Evolutionary conservation across 92 coral and sea anemone genomes (phyloP), one percentile per base, ranked within the genome.

Genomic region (Virgularia gustaviana): DNA sequence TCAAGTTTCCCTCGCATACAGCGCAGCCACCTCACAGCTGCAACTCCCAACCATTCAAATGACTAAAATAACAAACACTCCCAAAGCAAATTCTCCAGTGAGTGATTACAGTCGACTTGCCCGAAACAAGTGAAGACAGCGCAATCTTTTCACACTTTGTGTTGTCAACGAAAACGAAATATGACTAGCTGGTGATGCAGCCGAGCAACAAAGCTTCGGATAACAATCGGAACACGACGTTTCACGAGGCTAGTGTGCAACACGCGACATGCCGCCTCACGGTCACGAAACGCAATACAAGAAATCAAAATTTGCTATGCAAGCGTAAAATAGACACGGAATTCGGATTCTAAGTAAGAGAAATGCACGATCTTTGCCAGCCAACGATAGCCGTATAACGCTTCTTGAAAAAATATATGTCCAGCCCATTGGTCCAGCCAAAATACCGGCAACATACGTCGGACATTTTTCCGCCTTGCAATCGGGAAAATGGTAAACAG

Each of bases 31-130:
- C 49, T 30, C 57, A 28, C 74, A 67, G 74, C 74, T 29, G 74
- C 34, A 53, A 23, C 53, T 25, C 60, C 74, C 74, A 27, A 27
- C 32, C 74, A 45, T 67, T 45, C 53, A 47, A 67, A 49, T 59
- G 34, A 25, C 30, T 28, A 49, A 3, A 18, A 67, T 10, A 33
- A 42, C 16, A 45, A 67, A 45, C 41, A 19, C 59, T 59, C n/a
- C 57, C 30, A 65, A 42, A 22, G 6, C 19, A 30, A 12, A 12
- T 33, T 11, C 72, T 27, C 47, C 47, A 37, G 23, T 22, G 31
- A 6, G 7, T 47, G 4, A n/a, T n/a, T n/a, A 3, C 20, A 47
- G 55, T 25, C 22, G 6, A 4, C 18, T 15, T 3, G 55, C 18
- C 15, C 23, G n/a, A 3, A 67, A 45, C 44, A 47, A 28, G 19